A percentile compares a stretch with the other conserved stretches of the same genome.
Evolutionary conservation across 2,888 invertebrate species (phyloP).

Genomic region (Itoplectis maculator): DNA sequence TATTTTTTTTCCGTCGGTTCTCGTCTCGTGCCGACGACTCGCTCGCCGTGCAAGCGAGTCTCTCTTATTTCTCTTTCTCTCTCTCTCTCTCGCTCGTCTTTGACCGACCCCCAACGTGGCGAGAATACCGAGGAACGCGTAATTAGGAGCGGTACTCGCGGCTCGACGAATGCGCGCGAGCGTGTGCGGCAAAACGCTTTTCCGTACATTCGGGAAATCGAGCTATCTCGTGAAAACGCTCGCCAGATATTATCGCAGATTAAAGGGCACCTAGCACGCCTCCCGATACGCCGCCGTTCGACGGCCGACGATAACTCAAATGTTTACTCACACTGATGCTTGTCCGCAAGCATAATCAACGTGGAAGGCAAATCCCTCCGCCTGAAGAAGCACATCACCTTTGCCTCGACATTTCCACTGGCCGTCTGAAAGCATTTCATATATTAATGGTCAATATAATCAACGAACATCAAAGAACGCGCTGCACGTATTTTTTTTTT

Average conservation of each 20-base stretch:
- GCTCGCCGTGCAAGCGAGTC: background rate
- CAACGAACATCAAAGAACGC: conserved; percentile 3
- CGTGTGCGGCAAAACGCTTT: background rate
- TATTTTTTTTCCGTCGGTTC: background rate
- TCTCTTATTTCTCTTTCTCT: too few species aligned
- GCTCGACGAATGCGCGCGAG: background rate
- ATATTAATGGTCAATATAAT: conserved; percentile 19
- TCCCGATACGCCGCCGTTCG: conserved; percentile 25
- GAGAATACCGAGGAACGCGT: conserved; percentile 5
- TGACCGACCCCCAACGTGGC: conserved; percentile 1
- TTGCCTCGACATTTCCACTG: conserved; percentile 99
- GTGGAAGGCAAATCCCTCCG: conserved; percentile 98
- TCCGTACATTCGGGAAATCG: conserved; percentile 12
- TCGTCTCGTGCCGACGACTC: too few species aligned
- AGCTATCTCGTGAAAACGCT: conserved; percentile 45
- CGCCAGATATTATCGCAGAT: conserved; percentile 38
- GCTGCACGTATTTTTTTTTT: too few species aligned
- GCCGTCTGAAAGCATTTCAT: conserved; percentile 89
- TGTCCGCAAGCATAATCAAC: conserved; percentile 98
- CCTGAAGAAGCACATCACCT: conserved; percentile 99
- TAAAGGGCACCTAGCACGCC: conserved; percentile 50
- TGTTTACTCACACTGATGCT: conserved; percentile 96
- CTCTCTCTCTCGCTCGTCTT: background rate
- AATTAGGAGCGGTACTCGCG: conserved; percentile 24
- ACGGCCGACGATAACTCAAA: background rate